These are phyloP conservation scores for Motacilla tschutschensis DNA, from an alignment of 2,113 vertebrate genomes.

Conservation along the genomic window DNA sequence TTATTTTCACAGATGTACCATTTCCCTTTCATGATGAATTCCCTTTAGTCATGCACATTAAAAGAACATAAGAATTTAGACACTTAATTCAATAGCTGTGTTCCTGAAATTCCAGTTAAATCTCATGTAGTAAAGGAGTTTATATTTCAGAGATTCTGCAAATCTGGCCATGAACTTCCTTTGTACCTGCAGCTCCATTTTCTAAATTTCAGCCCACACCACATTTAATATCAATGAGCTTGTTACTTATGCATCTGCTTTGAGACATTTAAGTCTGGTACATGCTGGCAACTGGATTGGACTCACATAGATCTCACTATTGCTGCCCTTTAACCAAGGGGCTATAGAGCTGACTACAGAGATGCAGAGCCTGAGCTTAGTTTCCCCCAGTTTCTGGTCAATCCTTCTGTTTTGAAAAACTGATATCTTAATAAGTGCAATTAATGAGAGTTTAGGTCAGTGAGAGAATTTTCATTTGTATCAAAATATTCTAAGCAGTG, in stretches of 20 bases:
- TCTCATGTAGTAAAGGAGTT: not conserved
- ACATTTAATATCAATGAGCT: not conserved
- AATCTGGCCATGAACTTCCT: not conserved
- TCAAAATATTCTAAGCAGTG: not conserved
- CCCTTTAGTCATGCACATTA: not conserved
- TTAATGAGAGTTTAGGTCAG: not conserved
- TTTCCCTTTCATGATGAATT: constrained; percentile 19
- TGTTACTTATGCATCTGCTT: not conserved
- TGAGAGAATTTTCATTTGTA: not conserved
- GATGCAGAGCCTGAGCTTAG: not conserved
- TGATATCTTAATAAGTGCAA: not conserved
- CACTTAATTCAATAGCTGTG: not conserved
- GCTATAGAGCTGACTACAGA: not conserved
- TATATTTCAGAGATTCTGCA: not conserved
- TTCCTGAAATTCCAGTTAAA: not conserved
- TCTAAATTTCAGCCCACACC: not conserved
- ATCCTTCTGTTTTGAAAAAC: not conserved
- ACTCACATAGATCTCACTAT: not conserved
- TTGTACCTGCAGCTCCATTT: not conserved
- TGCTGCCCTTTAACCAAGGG: not conserved
- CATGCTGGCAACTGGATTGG: not conserved
- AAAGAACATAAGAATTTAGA: not conserved
- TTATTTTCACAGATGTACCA: constrained; percentile 4
- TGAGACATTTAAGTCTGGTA: not conserved
- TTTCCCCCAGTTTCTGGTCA: not conserved